These are phyloP conservation scores for Brienomyrus brachyistius DNA, from an alignment of 2,113 vertebrate species.

Conservation along the genomic window DNA sequence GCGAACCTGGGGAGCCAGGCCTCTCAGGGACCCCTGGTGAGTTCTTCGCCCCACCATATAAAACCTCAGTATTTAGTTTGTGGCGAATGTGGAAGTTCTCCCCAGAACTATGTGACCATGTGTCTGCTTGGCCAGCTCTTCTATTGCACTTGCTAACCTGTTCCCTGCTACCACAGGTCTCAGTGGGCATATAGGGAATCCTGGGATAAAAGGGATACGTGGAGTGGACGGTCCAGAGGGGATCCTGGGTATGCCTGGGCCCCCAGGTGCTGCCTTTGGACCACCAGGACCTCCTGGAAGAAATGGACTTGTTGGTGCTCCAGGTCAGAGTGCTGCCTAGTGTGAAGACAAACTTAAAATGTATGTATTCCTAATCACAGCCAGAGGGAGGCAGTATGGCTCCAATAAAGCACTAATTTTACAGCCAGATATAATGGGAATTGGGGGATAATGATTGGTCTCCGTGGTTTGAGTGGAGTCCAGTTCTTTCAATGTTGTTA, in stretches of 20 bases:
- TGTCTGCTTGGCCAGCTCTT: neutral
- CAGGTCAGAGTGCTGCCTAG: conserved; percentile 61
- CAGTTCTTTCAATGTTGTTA: neutral
- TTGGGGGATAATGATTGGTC: neutral
- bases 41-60: neutral
- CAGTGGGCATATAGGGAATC: conserved; percentile 62
- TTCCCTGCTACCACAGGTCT: conserved; percentile 56
- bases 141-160: neutral
- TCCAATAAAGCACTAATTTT: neutral
- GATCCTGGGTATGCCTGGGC: conserved; percentile 44
- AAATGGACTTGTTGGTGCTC: conserved; percentile 61
- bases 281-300: conserved; percentile 61
- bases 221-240: conserved; percentile 63
- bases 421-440: neutral
- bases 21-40: conserved; percentile 62
- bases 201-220: conserved; percentile 72
- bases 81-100: neutral
- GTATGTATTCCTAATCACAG: neutral
- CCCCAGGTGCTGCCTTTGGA: conserved; percentile 55
- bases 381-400: neutral
- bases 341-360: neutral
- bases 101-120: neutral
- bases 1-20: conserved; percentile 64
- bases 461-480: neutral
- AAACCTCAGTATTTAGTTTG: neutral